A percentile compares a stretch with the other conserved stretches of the same genome.
These are phyloP conservation scores for Hystrix brachyura DNA, from an alignment of 2,113 vertebrate species.

Conservation along the genomic window DNA sequence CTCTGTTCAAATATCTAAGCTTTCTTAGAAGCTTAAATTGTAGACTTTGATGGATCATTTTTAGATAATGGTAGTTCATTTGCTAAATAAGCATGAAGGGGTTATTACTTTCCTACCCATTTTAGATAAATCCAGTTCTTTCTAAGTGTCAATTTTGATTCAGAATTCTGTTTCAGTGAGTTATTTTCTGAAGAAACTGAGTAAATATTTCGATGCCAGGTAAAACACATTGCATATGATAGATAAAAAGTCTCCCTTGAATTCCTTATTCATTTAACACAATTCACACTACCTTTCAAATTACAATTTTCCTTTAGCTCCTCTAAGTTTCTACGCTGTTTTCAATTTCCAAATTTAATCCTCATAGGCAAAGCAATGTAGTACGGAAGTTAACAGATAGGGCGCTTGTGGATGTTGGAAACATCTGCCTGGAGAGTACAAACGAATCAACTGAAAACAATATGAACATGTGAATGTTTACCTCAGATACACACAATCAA, in stretches of 20 bases:
- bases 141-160: constrained; percentile 9
- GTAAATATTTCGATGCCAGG: background rate
- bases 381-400: background rate
- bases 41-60: background rate
- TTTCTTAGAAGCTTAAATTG: constrained; percentile 27
- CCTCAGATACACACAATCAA: background rate
- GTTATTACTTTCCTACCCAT: constrained; percentile 32
- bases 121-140: constrained; percentile 28
- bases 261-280: constrained; percentile 1
- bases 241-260: background rate
- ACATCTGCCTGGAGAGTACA: background rate
- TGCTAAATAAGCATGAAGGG: constrained; percentile 45
- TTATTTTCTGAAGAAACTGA: constrained; percentile 21
- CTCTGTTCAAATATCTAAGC: constrained; percentile 15
- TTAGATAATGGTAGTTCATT: constrained; percentile 23
- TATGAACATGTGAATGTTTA: background rate
- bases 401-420: background rate
- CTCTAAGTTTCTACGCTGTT: constrained; percentile 45
- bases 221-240: background rate
- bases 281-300: constrained; percentile 3
- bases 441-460: background rate
- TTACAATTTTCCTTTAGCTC: background rate
- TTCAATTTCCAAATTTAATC: constrained; percentile 13
- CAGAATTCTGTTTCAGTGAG: background rate
- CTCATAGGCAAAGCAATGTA: background rate